Evolutionary conservation across 2,888 invertebrate genomes (phyloP).

Genomic region (Drosophila silvestris): DNA sequence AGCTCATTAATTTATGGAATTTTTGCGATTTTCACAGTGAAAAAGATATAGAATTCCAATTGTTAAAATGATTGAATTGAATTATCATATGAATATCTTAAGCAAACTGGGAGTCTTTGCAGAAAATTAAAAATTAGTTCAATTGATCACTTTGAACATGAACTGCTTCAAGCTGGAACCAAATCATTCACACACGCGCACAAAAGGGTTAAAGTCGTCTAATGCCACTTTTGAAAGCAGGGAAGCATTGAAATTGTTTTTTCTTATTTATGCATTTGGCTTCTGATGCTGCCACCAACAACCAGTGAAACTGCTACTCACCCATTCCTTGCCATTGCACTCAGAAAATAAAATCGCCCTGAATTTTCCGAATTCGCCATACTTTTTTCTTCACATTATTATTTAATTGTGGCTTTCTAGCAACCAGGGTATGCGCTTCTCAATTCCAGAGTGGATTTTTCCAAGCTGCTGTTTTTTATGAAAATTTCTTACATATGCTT

Average conservation of each 20-base stretch:
- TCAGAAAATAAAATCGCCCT: not conserved
- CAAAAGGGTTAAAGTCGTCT: constrained; percentile 39
- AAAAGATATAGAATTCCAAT: not conserved
- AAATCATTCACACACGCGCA: not conserved
- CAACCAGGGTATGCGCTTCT: not conserved
- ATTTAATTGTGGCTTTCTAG: not conserved
- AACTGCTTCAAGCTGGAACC: not conserved
- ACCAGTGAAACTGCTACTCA: not conserved
- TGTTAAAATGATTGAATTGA: not conserved
- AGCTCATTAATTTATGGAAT: not conserved
- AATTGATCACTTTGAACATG: not conserved
- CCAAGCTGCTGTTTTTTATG: not conserved
- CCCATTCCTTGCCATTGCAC: not conserved
- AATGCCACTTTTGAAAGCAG: constrained; percentile 32
- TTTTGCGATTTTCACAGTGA: not conserved
- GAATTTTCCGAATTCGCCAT: not conserved
- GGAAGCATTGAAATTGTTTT: constrained; percentile 49
- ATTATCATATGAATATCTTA: not conserved
- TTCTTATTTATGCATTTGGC: constrained; percentile 56
- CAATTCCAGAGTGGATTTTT: not conserved
- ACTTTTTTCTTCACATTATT: not conserved
- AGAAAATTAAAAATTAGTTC: not conserved
- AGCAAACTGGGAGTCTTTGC: not conserved
- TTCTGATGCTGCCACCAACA: constrained; percentile 8
- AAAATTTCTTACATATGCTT: not conserved